Evolutionary conservation across 2,888 invertebrate species (phyloP).

Genomic region (Allolobophora icterica): DNA sequence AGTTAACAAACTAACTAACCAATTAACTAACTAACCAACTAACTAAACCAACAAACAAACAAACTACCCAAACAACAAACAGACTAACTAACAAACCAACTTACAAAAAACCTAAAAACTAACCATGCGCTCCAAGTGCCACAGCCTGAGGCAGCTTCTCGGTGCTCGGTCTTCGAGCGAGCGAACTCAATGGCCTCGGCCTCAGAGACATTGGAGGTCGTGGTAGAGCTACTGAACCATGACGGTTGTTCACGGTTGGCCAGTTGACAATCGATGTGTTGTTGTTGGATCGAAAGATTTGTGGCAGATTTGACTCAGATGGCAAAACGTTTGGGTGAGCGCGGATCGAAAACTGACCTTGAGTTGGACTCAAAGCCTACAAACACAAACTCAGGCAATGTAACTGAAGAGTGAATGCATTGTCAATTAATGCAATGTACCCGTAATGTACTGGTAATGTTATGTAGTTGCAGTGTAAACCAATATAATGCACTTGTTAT

Average conservation of each 20-base stretch:
- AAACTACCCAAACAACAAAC: no score
- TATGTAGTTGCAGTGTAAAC: no score
- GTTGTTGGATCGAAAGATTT: not conserved
- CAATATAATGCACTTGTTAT: no score
- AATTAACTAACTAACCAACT: no score
- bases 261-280: conserved; percentile 11
- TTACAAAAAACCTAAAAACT: no score
- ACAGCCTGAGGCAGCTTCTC: conserved; percentile 7
- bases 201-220: not conserved
- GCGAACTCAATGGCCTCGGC: not conserved
- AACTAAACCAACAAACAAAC: no score
- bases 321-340: not conserved
- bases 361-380: conserved; percentile 21
- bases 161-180: not conserved
- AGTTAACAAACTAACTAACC: no score
- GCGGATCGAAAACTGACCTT: not conserved
- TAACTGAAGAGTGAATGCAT: not conserved
- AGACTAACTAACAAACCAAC: no score
- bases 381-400: not conserved
- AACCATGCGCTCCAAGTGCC: not conserved
- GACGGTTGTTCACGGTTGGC: not conserved
- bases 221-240: not conserved
- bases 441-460: no score
- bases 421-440: no score
- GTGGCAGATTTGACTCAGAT: not conserved